Evolutionary conservation across 2,888 invertebrate species (phyloP).

Genomic region (Apeira syringaria): DNA sequence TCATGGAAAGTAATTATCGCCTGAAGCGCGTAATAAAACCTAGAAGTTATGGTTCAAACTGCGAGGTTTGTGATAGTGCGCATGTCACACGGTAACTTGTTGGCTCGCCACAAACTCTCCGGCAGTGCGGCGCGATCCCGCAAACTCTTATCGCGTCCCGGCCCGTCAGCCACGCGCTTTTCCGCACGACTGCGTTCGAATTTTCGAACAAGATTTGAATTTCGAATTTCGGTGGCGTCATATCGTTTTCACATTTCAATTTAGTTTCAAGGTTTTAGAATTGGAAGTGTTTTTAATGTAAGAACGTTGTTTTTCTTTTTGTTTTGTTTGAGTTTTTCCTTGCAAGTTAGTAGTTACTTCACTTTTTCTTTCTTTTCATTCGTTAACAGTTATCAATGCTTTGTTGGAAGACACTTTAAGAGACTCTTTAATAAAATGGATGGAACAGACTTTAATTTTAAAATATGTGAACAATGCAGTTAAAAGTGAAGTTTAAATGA

Average conservation of each 20-base stretch:
- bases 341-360: too few species aligned
- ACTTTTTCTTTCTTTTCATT: not conserved
- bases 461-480: constrained; percentile 58
- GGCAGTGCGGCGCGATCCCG: constrained; percentile 75
- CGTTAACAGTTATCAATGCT: not conserved
- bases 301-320: not conserved
- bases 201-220: constrained; percentile 34
- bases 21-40: constrained; percentile 29
- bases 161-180: constrained; percentile 37
- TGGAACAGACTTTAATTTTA: constrained; percentile 37
- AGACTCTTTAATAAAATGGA: constrained; percentile 22
- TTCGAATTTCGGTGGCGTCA: constrained; percentile 34
- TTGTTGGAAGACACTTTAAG: not conserved
- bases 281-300: constrained; percentile 7
- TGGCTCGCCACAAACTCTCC: constrained; percentile 63
- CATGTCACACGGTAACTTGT: constrained; percentile 79
- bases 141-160: constrained; percentile 53
- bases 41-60: constrained; percentile 36
- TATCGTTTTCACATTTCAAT: constrained; percentile 17
- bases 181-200: constrained; percentile 45
- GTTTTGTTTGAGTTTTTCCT: not conserved
- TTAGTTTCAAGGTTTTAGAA: constrained; percentile 6
- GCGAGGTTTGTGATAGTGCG: constrained; percentile 59
- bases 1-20: constrained; percentile 23
- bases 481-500: constrained; percentile 68